Conservation (phyloP, 1,140 invertebrate species). For the Littorina saxatilis region DNA sequence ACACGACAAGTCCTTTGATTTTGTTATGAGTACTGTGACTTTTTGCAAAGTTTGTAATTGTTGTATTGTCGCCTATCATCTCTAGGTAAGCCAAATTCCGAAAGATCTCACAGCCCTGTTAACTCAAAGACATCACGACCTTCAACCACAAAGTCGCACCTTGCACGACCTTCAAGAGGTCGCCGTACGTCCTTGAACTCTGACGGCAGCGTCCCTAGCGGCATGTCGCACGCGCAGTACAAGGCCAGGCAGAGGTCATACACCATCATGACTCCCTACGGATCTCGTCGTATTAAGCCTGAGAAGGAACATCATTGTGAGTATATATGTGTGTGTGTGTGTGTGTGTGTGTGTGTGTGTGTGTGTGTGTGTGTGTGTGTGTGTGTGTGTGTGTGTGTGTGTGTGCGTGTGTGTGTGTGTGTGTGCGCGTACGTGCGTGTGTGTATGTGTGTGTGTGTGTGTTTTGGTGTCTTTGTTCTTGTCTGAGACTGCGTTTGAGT, state of each 20-base stretch:
- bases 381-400: not conserved
- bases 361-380: not conserved
- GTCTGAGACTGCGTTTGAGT: not conserved
- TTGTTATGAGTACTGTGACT: no score
- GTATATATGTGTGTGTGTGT: not conserved
- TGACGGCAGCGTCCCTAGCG: not conserved
- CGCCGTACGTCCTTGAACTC: not conserved
- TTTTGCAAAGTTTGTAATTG: no score
- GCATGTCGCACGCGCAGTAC: conserved; percentile 31
- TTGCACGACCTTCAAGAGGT: not conserved
- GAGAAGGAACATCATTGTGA: not conserved
- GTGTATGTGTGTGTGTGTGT: not conserved
- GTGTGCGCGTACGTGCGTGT: not conserved
- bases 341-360: not conserved
- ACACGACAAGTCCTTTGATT: no score
- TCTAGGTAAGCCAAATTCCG: no score
- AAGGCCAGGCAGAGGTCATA: conserved; percentile 7
- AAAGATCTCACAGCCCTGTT: not conserved
- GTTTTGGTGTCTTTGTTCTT: not conserved
- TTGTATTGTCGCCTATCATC: no score
- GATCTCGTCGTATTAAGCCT: not conserved
- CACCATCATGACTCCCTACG: conserved; percentile 24
- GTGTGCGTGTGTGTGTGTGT: conserved; percentile 4
- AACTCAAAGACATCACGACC: not conserved
- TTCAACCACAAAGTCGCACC: not conserved